Evolutionary conservation across 2,797 vertebrate species (phyloP).

Genomic region (Rhyacichthys aspro): DNA sequence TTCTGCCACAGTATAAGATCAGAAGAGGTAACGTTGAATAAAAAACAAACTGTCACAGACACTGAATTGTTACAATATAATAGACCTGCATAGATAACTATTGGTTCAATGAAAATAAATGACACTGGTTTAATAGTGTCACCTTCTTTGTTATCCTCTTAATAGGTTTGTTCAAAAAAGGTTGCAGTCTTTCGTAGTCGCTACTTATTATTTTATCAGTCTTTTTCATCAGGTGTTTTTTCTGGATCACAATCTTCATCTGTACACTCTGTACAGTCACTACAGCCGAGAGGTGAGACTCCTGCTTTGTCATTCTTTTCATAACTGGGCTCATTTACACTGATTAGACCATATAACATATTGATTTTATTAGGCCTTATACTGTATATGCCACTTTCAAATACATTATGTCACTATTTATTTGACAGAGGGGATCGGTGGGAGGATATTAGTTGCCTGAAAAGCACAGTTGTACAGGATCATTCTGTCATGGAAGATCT

Average conservation of each 20-base stretch:
- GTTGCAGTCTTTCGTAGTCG: too few relatives aligned
- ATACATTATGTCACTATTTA: neutral
- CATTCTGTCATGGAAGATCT: constrained; percentile 15
- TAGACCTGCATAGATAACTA: too few relatives aligned
- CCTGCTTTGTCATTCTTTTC: neutral
- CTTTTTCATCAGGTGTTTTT: too few relatives aligned
- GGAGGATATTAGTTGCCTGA: constrained; percentile 4
- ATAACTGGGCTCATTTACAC: neutral
- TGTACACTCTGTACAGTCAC: neutral
- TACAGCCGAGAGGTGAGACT: constrained; percentile 3
- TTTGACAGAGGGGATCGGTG: neutral
- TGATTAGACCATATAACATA: neutral
- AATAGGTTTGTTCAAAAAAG: too few relatives aligned
- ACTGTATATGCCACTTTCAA: constrained; percentile 4
- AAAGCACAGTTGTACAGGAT: constrained; percentile 20
- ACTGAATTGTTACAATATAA: too few relatives aligned
- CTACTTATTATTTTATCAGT: too few relatives aligned
- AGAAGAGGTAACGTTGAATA: too few relatives aligned
- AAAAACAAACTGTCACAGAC: too few relatives aligned
- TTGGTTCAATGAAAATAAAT: too few relatives aligned
- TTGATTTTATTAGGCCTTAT: neutral
- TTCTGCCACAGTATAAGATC: neutral
- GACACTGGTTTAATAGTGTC: too few relatives aligned
- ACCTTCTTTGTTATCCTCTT: too few relatives aligned
- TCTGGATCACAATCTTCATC: neutral